Evolutionary conservation across 2,888 invertebrate species (phyloP), one percentile per base, ranked within the genome.

Genomic region (Pyralis farinalis): DNA sequence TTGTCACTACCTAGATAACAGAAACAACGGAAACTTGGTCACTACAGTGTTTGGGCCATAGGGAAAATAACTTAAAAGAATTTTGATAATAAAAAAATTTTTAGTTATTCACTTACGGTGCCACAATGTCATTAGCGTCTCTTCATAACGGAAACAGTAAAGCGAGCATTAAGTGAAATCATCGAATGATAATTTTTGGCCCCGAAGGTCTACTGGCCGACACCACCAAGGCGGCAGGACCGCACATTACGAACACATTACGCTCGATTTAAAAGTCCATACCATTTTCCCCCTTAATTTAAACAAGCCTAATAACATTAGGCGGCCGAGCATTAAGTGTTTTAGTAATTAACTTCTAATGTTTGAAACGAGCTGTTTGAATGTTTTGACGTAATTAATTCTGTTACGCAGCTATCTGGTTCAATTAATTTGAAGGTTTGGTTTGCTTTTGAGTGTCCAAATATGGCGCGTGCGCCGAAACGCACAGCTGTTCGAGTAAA

Each of bases 281-380:
- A 52, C 49, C 47, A 57, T 62, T 63, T 58, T 63, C 60, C 52
- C 60, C 61, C 51, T 60, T 60, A 69, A 63, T 67, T 66, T 55
- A 62, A 66, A 65, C 53, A 58, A 51, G 52, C 53, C 53, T 74
- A 71, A 73, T 68, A 60, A 54, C 56, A 60, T 77, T 63, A 60
- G 49, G 49, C 39, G 48, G 50, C 45, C 53, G 49, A 55, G 57
- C 57, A 70, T 72, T 63, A 64, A 70, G 60, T 66, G 64, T 65
- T 67, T 69, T 62, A 42, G 56, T 78, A 76, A 83, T 83, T 76
- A 78, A 62, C 62, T 67, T 57, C 65, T 71, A 75, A 77, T 71
- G 63, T 67, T 60, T 67, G 35, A 56, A 78, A 72, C 58, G 68
- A 66, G 62, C 60, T 69, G 66, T 61, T 71, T 67, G 68, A 73